Evolutionary conservation across 2,797 vertebrate species (phyloP).

Genomic region (Dallia pectoralis): DNA sequence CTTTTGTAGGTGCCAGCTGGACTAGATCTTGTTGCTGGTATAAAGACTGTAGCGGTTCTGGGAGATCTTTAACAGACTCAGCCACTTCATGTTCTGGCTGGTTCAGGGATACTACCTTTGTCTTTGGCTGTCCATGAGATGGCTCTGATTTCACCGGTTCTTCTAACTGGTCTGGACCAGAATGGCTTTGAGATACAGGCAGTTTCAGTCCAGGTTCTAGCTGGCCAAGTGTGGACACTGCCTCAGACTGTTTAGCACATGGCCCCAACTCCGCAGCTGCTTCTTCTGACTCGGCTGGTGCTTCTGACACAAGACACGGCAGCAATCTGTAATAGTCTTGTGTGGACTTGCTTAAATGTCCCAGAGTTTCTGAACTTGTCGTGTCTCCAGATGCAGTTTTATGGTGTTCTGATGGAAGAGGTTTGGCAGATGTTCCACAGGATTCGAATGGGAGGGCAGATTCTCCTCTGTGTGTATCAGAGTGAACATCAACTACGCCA

Average conservation of each 20-base stretch:
- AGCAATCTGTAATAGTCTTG: neutral
- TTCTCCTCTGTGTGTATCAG: neutral
- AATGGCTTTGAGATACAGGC: no score
- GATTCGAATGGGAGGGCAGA: neutral
- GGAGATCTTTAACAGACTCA: no score
- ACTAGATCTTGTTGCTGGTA: neutral
- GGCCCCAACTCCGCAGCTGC: neutral
- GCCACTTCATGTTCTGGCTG: neutral
- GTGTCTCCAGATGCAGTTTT: neutral
- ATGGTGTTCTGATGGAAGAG: neutral
- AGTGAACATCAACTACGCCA: no score
- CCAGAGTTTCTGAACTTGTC: neutral
- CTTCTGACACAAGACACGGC: neutral
- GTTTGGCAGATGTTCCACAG: neutral
- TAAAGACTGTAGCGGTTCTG: neutral
- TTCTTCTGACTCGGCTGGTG: neutral
- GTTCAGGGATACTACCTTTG: neutral
- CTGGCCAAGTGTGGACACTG: no score
- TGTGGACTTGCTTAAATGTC: neutral
- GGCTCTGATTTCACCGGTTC: slow-evolving; percentile 1
- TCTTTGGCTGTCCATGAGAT: neutral
- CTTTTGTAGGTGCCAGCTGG: neutral
- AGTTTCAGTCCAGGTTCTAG: neutral
- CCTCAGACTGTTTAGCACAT: no score
- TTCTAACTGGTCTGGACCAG: neutral